Evolutionary conservation across 2,113 vertebrate species (phyloP).

Genomic region (Edolisoma coerulescens): DNA sequence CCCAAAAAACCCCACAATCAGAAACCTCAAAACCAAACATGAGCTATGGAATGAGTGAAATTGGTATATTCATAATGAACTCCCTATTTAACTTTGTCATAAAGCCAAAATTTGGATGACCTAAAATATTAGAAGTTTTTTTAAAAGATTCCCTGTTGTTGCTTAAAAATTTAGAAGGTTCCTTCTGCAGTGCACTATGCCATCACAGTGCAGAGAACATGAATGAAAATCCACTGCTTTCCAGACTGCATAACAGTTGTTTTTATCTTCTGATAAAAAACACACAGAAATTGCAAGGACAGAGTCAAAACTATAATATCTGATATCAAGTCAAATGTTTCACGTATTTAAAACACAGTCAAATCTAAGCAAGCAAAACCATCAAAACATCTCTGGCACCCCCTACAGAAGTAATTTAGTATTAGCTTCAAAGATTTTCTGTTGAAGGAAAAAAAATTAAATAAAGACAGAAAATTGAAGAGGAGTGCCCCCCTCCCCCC

Average conservation of each 20-base stretch:
- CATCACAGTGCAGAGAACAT: neutral
- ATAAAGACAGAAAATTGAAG: neutral
- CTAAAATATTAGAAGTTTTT: neutral
- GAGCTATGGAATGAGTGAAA: neutral
- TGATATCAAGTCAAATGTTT: neutral
- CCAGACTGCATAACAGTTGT: neutral
- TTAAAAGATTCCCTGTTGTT: neutral
- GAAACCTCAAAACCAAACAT: neutral
- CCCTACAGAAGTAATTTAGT: constrained; percentile 29
- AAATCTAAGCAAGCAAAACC: neutral
- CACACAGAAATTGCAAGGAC: neutral
- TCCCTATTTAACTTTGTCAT: neutral
- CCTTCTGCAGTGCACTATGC: neutral
- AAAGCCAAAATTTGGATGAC: neutral
- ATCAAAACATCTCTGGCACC: constrained; percentile 47
- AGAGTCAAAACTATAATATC: neutral
- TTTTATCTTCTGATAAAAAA: neutral
- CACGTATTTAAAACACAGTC: neutral
- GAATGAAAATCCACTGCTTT: neutral
- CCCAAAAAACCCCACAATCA: neutral
- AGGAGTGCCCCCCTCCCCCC: neutral
- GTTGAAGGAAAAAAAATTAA: neutral
- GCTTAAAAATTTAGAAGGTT: neutral
- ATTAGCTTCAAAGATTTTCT: neutral
- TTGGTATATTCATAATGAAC: neutral